Evolutionary conservation across 2,113 vertebrate genomes (phyloP).

Genomic region (Oenanthe melanoleuca): DNA sequence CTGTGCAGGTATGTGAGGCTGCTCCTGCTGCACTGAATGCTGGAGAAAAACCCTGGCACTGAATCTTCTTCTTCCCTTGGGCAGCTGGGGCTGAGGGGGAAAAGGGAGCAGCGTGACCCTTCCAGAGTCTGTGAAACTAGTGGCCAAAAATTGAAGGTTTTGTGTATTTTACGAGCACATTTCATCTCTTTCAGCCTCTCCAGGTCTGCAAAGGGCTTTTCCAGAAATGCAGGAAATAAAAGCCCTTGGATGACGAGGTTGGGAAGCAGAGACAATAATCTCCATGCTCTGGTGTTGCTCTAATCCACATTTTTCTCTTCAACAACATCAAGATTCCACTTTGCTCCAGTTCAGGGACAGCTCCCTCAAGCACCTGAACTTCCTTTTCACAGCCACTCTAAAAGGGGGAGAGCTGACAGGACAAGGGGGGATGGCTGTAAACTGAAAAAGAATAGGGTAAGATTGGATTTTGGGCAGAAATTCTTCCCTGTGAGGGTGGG

Average conservation of each 20-base stretch:
- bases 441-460: background rate
- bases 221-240: background rate
- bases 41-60: background rate
- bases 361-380: background rate
- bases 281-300: background rate
- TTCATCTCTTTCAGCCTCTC: background rate
- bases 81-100: background rate
- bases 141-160: background rate
- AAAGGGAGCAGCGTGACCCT: accelerated
- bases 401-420: background rate
- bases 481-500: background rate
- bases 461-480: background rate
- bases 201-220: background rate
- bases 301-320: background rate
- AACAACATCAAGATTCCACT: background rate
- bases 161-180: background rate
- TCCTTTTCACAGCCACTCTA: background rate
- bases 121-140: background rate
- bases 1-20: background rate
- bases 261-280: background rate
- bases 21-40: background rate
- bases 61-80: background rate
- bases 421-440: background rate
- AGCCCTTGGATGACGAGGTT: background rate
- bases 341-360: background rate